These are phyloP conservation scores for Drosophila prosaltans DNA, from an alignment of 1,140 invertebrate genomes.

Conservation along the genomic window DNA sequence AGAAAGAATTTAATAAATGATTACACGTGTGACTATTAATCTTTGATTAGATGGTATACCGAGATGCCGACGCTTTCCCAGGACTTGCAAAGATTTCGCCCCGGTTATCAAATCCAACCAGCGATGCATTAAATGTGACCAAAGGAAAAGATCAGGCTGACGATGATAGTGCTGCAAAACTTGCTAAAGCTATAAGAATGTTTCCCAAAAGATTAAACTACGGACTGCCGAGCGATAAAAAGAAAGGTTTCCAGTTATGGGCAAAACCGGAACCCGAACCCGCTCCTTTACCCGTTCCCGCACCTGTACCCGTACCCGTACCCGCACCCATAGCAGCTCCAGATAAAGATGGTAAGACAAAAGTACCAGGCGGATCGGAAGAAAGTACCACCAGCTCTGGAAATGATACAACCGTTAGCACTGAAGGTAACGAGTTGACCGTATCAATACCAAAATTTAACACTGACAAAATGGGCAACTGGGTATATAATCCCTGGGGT, in stretches of 20 bases:
- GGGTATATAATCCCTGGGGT: slow-evolving; percentile 28
- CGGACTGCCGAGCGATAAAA: not conserved
- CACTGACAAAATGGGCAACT: slow-evolving; percentile 16
- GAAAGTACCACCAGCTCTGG: too few species aligned
- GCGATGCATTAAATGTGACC: too few species aligned
- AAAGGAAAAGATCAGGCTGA: not conserved
- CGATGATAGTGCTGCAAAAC: not conserved
- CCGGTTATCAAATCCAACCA: too few species aligned
- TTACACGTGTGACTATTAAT: not conserved
- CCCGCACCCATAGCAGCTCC: too few species aligned
- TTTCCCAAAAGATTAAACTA: not conserved
- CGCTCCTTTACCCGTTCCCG: not conserved
- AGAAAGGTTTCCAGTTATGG: not conserved
- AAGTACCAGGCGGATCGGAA: too few species aligned
- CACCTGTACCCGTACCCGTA: too few species aligned
- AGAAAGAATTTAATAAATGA: not conserved
- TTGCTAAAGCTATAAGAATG: not conserved
- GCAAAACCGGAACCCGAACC: not conserved
- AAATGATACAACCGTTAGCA: too few species aligned
- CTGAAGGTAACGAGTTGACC: not conserved
- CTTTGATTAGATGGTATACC: not conserved
- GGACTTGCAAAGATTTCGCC: too few species aligned
- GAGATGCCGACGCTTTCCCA: not conserved
- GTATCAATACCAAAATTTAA: slow-evolving; percentile 14
- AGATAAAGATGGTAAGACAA: too few species aligned